A percentile compares a stretch with the other conserved stretches of the same genome.
phyloP scores from a whole-genome alignment of 2,888 invertebrate genomes.

The Chromoteleia sp. region DNA sequence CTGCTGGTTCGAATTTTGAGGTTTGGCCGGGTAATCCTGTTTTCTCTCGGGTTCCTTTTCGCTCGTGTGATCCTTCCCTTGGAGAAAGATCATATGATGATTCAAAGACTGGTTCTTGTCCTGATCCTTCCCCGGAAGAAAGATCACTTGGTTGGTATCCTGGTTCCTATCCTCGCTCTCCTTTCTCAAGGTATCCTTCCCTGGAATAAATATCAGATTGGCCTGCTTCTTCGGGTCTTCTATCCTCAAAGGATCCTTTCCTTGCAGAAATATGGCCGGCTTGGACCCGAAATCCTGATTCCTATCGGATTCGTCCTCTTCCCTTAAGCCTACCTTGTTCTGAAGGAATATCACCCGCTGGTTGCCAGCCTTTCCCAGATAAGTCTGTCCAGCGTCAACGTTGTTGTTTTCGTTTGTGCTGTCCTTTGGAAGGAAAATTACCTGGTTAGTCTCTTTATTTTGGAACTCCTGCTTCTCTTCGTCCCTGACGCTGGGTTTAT shows the following conservation, averaged over 20 bases:
- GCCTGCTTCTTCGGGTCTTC: conserved; percentile 29
- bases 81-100: conserved; percentile 41
- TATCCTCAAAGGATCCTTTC: conserved; percentile 44
- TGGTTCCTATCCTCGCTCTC: conserved; percentile 15
- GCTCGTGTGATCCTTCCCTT: conserved; percentile 7
- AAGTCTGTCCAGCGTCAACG: conserved; percentile 8
- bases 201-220: conserved; percentile 43
- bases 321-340: conserved; percentile 17
- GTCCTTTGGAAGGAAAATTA: conserved; percentile 35
- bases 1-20: conserved; percentile 14
- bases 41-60: conserved; percentile 4
- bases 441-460: conserved; percentile 18
- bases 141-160: conserved; percentile 19
- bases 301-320: neutral
- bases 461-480: conserved; percentile 32
- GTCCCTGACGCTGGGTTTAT: conserved; percentile 1
- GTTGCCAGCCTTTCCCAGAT: neutral
- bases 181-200: conserved; percentile 12
- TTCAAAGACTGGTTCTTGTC: conserved; percentile 14
- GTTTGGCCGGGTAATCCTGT: conserved; percentile 1
- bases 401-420: conserved; percentile 3
- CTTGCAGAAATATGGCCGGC: conserved; percentile 37
- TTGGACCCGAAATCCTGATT: conserved; percentile 36
- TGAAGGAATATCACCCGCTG: conserved; percentile 50
- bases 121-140: conserved; percentile 27